These are phyloP conservation scores for Characodon lateralis DNA, from an alignment of 2,797 vertebrate genomes.

Conservation along the genomic window DNA sequence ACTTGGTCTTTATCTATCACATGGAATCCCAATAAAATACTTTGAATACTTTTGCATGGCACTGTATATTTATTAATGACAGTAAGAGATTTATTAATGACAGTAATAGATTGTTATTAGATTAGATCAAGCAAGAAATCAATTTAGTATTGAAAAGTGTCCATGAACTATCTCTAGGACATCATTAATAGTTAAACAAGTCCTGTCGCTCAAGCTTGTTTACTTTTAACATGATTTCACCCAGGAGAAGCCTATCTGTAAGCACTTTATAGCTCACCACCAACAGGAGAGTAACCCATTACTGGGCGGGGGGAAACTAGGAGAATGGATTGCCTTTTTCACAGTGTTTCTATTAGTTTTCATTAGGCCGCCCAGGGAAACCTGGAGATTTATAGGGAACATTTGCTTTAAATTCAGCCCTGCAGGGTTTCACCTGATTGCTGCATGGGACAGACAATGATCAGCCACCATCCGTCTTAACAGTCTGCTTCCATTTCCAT, in stretches of 20 bases:
- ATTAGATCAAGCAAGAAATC: slow-evolving; percentile 12
- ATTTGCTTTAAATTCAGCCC: slow-evolving; percentile 82
- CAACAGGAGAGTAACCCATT: slow-evolving; percentile 60
- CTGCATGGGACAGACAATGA: slow-evolving; percentile 76
- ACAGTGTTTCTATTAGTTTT: slow-evolving; percentile 82
- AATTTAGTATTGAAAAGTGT: slow-evolving; percentile 29
- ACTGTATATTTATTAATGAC: background rate
- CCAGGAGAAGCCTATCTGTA: slow-evolving; percentile 55
- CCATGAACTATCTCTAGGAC: slow-evolving; percentile 27
- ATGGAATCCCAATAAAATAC: background rate
- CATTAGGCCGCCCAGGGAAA: slow-evolving; percentile 77
- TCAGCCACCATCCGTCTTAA: slow-evolving; percentile 73
- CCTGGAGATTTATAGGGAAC: slow-evolving; percentile 81
- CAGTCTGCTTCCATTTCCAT: slow-evolving; percentile 74
- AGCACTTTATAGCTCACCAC: slow-evolving; percentile 59
- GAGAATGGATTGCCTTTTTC: slow-evolving; percentile 77
- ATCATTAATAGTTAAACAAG: slow-evolving; percentile 40
- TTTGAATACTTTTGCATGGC: background rate
- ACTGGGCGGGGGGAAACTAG: slow-evolving; percentile 66
- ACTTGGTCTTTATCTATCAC: background rate
- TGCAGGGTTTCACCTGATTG: slow-evolving; percentile 79
- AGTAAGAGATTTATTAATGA: too few relatives aligned
- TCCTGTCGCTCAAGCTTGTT: slow-evolving; percentile 46
- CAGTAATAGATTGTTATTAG: background rate
- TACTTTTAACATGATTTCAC: slow-evolving; percentile 51